Evolutionary conservation across 2,113 vertebrate species (phyloP).

Genomic region (Meriones unguiculatus): DNA sequence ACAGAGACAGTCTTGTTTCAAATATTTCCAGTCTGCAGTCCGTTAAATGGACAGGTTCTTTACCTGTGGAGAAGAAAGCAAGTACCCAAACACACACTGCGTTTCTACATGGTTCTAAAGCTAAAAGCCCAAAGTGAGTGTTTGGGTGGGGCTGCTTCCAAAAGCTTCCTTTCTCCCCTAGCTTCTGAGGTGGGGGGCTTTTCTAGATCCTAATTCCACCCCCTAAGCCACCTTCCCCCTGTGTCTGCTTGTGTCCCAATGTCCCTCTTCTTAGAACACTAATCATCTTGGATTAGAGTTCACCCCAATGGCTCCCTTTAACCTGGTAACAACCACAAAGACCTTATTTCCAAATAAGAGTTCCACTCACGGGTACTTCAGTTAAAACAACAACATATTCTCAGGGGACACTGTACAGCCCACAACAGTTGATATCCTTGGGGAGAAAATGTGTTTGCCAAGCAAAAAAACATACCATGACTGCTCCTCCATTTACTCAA

Average conservation of each 20-base stretch:
- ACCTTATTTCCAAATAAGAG: not conserved
- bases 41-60: too few species aligned
- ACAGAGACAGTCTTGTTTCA: not conserved
- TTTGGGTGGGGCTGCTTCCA: rapidly evolving
- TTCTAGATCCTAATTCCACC: not conserved
- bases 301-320: not conserved
- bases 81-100: not conserved
- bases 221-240: not conserved
- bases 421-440: rapidly evolving
- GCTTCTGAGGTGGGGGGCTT: not conserved
- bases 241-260: not conserved
- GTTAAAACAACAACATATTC: not conserved
- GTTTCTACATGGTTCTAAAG: not conserved
- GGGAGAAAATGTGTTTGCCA: not conserved
- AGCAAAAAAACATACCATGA: rapidly evolving
- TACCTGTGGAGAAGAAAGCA: not conserved
- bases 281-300: not conserved
- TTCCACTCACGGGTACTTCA: not conserved
- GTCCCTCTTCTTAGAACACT: not conserved
- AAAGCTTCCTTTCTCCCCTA: rapidly evolving
- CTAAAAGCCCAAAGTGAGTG: too few species aligned
- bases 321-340: not conserved
- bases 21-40: not conserved
- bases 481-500: not conserved
- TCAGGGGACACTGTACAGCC: not conserved